Evolutionary conservation across 1,140 invertebrate species (phyloP).

Genomic region (Triops longicaudatus): DNA sequence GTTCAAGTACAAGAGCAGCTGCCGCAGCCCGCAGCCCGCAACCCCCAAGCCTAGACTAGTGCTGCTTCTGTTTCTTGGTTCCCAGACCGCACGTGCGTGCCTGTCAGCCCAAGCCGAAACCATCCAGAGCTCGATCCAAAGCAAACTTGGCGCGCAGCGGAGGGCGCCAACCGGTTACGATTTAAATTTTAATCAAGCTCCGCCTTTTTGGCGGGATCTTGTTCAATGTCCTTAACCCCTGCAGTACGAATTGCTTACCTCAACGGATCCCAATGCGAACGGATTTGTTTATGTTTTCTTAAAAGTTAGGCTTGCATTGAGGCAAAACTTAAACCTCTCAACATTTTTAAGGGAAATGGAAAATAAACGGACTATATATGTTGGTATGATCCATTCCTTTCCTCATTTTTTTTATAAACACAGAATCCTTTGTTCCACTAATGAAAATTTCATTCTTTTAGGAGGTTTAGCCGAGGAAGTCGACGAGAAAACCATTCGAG

Average conservation of each 20-base stretch:
- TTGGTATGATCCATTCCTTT: background rate
- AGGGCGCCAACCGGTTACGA: background rate
- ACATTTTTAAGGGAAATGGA: background rate
- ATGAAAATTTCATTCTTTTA: slow-evolving; percentile 35
- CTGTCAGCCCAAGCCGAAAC: background rate
- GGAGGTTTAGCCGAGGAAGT: slow-evolving; percentile 96
- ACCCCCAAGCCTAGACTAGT: background rate
- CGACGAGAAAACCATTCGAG: slow-evolving; percentile 87
- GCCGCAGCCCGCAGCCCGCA: background rate
- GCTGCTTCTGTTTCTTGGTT: background rate
- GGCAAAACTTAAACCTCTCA: too few species aligned
- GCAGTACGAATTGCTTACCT: background rate
- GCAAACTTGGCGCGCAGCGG: background rate
- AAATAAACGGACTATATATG: background rate
- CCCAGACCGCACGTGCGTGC: background rate
- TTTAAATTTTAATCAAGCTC: slow-evolving; percentile 18
- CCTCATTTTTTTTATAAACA: background rate
- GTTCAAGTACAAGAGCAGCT: too few species aligned
- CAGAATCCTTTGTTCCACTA: too few species aligned
- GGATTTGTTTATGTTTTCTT: background rate
- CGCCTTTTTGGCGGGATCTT: background rate
- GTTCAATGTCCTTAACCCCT: background rate
- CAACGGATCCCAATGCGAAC: background rate
- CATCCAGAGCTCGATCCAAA: background rate
- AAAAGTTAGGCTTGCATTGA: too few species aligned